Conservation (phyloP, 2,888 invertebrate species). For the Pseudococcus longispinus region DNA sequence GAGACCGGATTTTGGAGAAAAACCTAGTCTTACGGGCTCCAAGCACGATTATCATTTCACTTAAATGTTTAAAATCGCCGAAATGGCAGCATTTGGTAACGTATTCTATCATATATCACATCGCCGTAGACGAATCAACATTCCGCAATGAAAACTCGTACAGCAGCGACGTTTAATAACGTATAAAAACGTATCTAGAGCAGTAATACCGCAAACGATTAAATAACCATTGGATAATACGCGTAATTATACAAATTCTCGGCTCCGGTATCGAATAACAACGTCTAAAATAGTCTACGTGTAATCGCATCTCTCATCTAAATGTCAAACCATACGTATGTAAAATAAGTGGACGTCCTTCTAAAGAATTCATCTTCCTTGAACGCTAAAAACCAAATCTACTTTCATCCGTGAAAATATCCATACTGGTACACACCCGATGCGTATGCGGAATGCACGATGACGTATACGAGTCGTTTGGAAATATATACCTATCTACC, state of each 20-base stretch:
- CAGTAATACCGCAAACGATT: conserved; percentile 26
- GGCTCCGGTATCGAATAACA: background rate
- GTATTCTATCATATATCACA: background rate
- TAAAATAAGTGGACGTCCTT: conserved; percentile 50
- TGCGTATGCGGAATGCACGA: conserved; percentile 7
- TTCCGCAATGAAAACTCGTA: background rate
- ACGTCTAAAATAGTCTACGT: background rate
- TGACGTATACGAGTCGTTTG: conserved; percentile 17
- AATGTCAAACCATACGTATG: conserved; percentile 22
- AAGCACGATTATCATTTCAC: background rate
- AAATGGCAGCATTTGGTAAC: background rate
- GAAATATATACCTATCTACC: background rate
- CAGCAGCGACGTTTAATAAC: background rate
- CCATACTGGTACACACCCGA: conserved; percentile 14
- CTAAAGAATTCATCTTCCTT: conserved; percentile 54
- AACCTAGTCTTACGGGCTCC: background rate
- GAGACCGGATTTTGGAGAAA: background rate
- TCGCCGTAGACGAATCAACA: background rate
- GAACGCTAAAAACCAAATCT: conserved; percentile 48
- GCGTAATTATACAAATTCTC: conserved; percentile 23
- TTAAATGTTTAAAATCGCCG: background rate
- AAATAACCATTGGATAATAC: conserved; percentile 36
- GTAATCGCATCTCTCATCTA: background rate
- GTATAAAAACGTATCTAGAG: background rate
- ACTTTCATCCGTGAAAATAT: conserved; percentile 48